Base-by-base conservation (phyloP, 2,888 invertebrate genomes). In the Rhogogaster chlorosoma region DNA sequence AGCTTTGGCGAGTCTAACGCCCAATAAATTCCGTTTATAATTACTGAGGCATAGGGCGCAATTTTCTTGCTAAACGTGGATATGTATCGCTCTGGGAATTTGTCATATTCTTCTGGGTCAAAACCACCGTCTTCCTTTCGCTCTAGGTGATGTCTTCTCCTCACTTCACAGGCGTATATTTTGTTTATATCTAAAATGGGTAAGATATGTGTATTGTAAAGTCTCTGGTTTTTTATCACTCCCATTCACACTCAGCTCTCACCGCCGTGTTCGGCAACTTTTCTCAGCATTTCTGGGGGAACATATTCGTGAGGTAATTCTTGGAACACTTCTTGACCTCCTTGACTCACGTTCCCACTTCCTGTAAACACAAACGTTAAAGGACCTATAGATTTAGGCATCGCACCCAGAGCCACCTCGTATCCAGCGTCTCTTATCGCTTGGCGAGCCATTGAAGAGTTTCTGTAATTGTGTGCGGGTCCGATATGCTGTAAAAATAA, bases 11-110 rank as follows among this genome's bases (percentile, higher is more conserved):
- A 98, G 90, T 98, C 98, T 0, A 99, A 98, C 0, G 99, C 99
- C 99, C 99, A 99, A 94, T 99, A 99, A 90, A 99, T 99, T 42
- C 99, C 98, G 93, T 99, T 99, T 71, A 99, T 95, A 86, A 99
- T 96, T 0, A 99, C 98, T 0, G 99, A 99, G 0, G 99, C 99
- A 93, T 99, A 99, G 0, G 99, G 99, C 0, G 99, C 99, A 88
- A 99, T 98, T 95, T 97, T 98, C 91, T 98, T 98, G 88, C 98
- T 98, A 93, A 99, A 99, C 0, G 97, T 98, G 4, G 99, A 99
- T 84, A 98, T 97, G 92, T 99, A 99, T 90, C 97, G 95, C 91
- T 99, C 98, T 0, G 99, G 99, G 92, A 97, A 96, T 88, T 97
- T 96, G 84, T 99, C 98, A 93, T 98, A 99, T 91, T 99, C 98